A percentile compares a stretch with the other conserved stretches of the same genome.
Conservation (phyloP, 1,140 invertebrate species). For the Lepeophtheirus salmonis region DNA sequence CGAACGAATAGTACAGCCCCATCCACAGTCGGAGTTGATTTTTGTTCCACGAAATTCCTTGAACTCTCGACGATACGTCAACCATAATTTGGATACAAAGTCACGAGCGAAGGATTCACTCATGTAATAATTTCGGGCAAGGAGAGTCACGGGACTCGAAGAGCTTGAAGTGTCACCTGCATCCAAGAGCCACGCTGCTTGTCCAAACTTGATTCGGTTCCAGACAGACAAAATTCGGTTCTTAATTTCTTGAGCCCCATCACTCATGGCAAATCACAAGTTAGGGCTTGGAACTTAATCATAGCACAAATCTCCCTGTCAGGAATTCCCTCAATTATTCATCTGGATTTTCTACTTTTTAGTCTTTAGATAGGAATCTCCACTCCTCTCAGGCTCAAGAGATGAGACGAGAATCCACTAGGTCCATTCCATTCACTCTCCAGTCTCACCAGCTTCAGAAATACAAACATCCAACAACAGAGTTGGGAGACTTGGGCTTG, state of each 20-base stretch:
- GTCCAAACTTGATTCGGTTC: slow-evolving; percentile 45
- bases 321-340: too few relatives aligned
- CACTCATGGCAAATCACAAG: slow-evolving; percentile 21
- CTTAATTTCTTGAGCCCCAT: slow-evolving; percentile 53
- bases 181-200: neutral
- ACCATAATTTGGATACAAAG: slow-evolving; percentile 53
- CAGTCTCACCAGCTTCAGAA: too few relatives aligned
- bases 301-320: too few relatives aligned
- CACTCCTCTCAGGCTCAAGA: too few relatives aligned
- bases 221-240: slow-evolving; percentile 59
- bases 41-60: slow-evolving; percentile 49
- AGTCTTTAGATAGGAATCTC: too few relatives aligned
- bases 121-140: neutral
- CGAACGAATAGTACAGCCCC: slow-evolving; percentile 71
- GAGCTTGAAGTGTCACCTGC: too few relatives aligned
- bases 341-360: too few relatives aligned
- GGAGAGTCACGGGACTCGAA: neutral
- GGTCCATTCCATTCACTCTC: too few relatives aligned
- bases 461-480: too few relatives aligned
- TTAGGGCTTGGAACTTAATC: too few relatives aligned
- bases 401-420: too few relatives aligned
- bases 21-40: slow-evolving; percentile 61
- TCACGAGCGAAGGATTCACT: slow-evolving; percentile 32
- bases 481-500: too few relatives aligned
- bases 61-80: slow-evolving; percentile 64